A percentile compares a stretch with the other conserved stretches of the same genome.
Conservation (phyloP, 2,113 vertebrate genomes). For the Platycercus adscitus region DNA sequence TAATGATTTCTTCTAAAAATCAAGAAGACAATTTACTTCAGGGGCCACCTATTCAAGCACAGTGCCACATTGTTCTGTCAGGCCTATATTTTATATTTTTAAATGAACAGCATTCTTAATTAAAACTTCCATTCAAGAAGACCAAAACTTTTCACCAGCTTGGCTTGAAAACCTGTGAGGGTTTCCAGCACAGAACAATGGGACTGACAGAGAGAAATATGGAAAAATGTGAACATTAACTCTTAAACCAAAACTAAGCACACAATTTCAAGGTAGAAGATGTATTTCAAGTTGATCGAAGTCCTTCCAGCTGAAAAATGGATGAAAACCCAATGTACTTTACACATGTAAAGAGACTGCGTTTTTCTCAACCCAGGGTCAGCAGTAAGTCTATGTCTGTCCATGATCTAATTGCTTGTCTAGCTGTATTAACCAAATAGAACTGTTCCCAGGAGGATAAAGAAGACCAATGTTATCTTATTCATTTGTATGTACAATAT, state of each 20-base stretch:
- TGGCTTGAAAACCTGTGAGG: background rate
- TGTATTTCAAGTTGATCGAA: background rate
- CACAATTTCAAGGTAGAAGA: background rate
- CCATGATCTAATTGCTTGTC: background rate
- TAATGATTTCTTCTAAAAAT: conserved; percentile 29
- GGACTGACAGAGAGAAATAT: background rate
- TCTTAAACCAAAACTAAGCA: background rate
- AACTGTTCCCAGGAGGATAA: background rate
- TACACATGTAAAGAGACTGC: background rate
- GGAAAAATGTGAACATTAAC: background rate
- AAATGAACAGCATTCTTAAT: background rate
- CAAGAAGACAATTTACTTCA: background rate
- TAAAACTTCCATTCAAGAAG: background rate
- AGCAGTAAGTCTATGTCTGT: background rate
- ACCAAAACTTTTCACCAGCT: background rate
- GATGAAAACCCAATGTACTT: background rate
- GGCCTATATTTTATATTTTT: background rate
- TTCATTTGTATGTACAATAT: background rate
- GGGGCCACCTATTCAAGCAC: background rate
- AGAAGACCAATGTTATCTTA: background rate
- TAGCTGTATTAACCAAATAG: background rate
- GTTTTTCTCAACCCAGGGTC: rapidly evolving
- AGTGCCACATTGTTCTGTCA: background rate
- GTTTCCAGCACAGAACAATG: background rate
- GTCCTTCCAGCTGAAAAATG: background rate